Conservation (phyloP, 2,797 vertebrate genomes). For the Aldrovandia affinis region DNA sequence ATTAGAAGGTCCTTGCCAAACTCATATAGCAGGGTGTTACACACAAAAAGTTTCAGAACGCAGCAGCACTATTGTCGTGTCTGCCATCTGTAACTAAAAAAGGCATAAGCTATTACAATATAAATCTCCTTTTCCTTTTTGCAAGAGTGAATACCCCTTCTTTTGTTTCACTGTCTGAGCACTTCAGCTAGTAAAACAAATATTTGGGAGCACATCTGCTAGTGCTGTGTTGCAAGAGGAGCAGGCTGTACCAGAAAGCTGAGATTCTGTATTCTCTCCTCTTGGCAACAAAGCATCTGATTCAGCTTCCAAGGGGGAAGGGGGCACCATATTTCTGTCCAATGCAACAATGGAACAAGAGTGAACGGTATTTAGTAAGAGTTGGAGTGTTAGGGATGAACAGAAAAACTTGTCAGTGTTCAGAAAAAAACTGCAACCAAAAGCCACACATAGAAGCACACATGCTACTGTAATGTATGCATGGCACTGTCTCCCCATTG, state of each 20-base stretch:
- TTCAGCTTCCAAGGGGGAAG: conserved; percentile 10
- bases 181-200: neutral
- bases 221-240: neutral
- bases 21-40: neutral
- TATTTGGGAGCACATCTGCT: conserved; percentile 19
- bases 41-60: neutral
- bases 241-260: neutral
- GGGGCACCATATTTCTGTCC: neutral
- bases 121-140: neutral
- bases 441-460: no score
- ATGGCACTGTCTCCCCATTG: neutral
- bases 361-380: neutral
- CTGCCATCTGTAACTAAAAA: neutral
- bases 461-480: neutral
- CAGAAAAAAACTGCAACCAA: neutral
- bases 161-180: neutral
- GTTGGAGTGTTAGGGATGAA: neutral
- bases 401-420: neutral
- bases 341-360: no score
- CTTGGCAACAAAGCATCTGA: conserved; percentile 36
- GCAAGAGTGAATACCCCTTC: neutral
- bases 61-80: neutral
- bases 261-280: conserved; percentile 20
- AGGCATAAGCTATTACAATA: neutral
- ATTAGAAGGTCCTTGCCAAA: neutral